Evolutionary conservation across 2,797 vertebrate genomes (phyloP).

Genomic region (Orientallactaga sibirica): DNA sequence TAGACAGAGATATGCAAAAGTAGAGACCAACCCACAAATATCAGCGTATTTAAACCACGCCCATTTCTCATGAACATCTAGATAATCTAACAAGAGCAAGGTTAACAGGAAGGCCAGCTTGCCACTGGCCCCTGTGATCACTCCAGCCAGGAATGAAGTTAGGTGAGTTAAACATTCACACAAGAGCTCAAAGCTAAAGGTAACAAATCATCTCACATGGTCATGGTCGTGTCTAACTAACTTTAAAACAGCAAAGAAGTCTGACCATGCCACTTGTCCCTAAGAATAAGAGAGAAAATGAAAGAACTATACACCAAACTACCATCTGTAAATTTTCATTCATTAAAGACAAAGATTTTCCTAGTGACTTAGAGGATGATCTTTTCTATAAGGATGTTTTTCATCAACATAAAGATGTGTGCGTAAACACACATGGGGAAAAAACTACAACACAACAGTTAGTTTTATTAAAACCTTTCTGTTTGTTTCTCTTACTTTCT

Average conservation of each 20-base stretch:
- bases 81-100: not conserved
- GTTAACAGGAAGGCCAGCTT: constrained; percentile 17
- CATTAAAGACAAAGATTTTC: constrained; percentile 1
- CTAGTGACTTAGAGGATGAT: constrained; percentile 11
- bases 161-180: not conserved
- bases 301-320: not conserved
- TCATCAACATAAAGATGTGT: not conserved
- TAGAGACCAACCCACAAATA: not conserved
- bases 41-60: constrained; percentile 32
- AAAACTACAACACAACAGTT: not conserved
- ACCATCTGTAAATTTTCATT: not conserved
- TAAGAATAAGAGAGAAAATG: not conserved
- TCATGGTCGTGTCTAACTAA: not conserved
- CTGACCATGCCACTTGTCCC: not conserved
- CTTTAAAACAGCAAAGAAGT: not conserved
- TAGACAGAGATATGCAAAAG: not conserved
- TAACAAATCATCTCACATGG: not conserved
- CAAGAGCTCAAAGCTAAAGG: not conserved
- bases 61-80: not conserved
- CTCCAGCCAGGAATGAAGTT: not conserved
- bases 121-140: not conserved
- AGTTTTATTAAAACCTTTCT: not conserved
- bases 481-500: not conserved
- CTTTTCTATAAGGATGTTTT: not conserved
- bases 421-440: not conserved